Conservation (phyloP, 1,140 invertebrate genomes). For the Ips nitidus region DNA sequence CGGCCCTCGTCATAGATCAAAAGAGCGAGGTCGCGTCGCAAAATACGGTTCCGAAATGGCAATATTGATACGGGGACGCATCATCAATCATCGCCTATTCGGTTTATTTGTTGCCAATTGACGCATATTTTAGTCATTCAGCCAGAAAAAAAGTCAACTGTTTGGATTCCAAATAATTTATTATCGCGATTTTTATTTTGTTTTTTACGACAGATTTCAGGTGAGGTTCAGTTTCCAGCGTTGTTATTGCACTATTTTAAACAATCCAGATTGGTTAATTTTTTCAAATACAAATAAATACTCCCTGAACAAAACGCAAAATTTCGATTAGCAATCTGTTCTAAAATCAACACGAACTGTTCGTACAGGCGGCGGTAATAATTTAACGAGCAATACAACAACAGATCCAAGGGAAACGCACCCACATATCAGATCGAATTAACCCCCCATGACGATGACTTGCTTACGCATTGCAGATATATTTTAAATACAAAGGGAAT, state of each 20-base stretch:
- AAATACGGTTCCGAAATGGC: conserved; percentile 4
- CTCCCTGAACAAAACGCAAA: not conserved
- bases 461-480: conserved; percentile 31
- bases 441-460: conserved; percentile 20
- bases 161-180: no score
- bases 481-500: conserved; percentile 32
- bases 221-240: no score
- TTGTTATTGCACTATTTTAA: no score
- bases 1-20: conserved; percentile 8
- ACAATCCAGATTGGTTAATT: no score
- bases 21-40: conserved; percentile 6
- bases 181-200: no score
- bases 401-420: conserved; percentile 17
- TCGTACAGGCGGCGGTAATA: conserved; percentile 7
- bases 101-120: conserved; percentile 4
- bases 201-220: no score
- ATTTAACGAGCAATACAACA: conserved; percentile 14
- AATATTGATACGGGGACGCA: conserved; percentile 3
- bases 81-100: conserved; percentile 1
- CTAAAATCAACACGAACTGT: conserved; percentile 4
- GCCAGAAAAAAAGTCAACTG: no score
- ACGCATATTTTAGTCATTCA: not conserved
- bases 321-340: conserved; percentile 1
- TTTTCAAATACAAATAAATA: no score
- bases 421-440: conserved; percentile 24